phyloP scores from a whole-genome alignment of 2,888 invertebrate genomes.

The Limnephilus lunatus region DNA sequence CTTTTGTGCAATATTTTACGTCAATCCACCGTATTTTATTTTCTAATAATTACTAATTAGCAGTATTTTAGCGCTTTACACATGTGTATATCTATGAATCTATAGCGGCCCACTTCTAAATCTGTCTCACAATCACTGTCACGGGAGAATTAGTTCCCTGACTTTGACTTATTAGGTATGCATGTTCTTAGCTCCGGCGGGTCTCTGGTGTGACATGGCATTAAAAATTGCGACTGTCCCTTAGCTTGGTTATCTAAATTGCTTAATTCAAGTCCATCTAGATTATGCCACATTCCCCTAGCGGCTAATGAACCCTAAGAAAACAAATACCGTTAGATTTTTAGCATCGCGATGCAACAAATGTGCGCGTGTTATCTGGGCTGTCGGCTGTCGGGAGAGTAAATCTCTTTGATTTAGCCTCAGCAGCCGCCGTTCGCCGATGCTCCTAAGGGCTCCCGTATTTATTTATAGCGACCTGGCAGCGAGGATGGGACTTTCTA shows the following conservation, averaged over 20 bases:
- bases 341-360: constrained; percentile 12
- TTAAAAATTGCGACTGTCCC: neutral
- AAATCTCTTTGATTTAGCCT: constrained; percentile 48
- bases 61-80: neutral
- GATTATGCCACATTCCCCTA: neutral
- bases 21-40: no score
- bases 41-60: neutral
- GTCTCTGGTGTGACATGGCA: neutral
- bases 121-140: neutral
- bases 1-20: no score
- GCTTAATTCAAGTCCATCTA: neutral
- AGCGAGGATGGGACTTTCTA: constrained; percentile 2
- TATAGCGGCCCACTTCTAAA: neutral
- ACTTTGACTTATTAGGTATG: neutral
- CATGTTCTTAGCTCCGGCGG: neutral
- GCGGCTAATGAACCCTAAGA: neutral
- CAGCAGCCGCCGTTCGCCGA: constrained; percentile 15
- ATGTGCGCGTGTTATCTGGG: constrained; percentile 25
- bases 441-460: constrained; percentile 42
- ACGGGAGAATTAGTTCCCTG: neutral
- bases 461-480: constrained; percentile 38
- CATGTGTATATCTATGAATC: neutral
- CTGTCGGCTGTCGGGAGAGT: constrained; percentile 33
- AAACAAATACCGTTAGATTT: neutral
- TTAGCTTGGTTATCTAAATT: neutral